Percentiles rank a stretch among this genome's conserved stretches.
Conservation (phyloP, 2,888 invertebrate species). For the Magallana nippona region DNA sequence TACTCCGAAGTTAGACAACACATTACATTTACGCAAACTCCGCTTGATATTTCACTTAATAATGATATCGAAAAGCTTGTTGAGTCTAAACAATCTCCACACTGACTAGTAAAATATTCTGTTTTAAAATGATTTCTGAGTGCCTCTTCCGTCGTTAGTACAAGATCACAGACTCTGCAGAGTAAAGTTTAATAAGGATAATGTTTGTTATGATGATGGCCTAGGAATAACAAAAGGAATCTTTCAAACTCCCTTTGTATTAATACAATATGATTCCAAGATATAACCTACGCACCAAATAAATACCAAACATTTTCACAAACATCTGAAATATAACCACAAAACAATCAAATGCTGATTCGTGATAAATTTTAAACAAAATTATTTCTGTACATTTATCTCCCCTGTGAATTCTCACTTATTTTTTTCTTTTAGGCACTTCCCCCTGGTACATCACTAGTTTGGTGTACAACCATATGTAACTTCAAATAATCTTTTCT, state of each 20-base stretch:
- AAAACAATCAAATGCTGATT: no score
- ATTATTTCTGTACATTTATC: no score
- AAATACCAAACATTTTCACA: background rate
- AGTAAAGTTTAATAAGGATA: background rate
- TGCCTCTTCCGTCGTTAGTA: slow-evolving; percentile 1
- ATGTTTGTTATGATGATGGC: background rate
- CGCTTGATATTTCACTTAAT: slow-evolving; percentile 23
- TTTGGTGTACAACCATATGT: background rate
- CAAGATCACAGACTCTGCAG: slow-evolving; percentile 7
- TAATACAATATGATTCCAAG: no score
- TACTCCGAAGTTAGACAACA: slow-evolving; percentile 38
- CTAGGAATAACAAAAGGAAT: background rate
- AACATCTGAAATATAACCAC: background rate
- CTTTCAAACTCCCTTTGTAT: background rate
- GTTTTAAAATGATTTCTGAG: slow-evolving; percentile 14
- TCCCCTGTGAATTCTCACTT: background rate
- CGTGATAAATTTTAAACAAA: no score
- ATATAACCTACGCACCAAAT: no score
- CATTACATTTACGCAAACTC: background rate
- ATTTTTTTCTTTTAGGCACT: background rate
- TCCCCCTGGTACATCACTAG: background rate
- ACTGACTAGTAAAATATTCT: background rate
- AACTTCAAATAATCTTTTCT: slow-evolving; percentile 36
- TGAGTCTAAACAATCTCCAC: slow-evolving; percentile 17
- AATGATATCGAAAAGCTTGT: slow-evolving; percentile 31